These are phyloP conservation scores for Stenodera caucasica DNA, from an alignment of 2,888 invertebrate species.

Conservation along the genomic window DNA sequence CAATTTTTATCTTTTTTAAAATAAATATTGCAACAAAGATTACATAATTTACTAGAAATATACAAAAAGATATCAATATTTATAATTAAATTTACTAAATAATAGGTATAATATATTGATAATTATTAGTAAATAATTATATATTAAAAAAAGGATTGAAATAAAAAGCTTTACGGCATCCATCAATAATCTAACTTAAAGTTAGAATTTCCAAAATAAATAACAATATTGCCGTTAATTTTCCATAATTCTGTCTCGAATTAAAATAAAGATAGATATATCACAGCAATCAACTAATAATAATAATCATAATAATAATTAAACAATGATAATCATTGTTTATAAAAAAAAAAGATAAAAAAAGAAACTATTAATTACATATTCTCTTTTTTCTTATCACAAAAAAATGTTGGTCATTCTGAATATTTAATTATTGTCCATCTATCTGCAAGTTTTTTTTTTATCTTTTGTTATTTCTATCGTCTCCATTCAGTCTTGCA, in stretches of 20 bases:
- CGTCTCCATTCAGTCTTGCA: slow-evolving; percentile 5
- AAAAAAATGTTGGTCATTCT: not conserved
- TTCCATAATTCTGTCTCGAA: not conserved
- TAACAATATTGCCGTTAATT: slow-evolving; percentile 2
- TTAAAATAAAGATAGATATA: slow-evolving; percentile 7
- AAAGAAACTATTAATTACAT: not conserved
- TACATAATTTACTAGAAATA: slow-evolving; percentile 8
- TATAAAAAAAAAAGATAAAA: not conserved
- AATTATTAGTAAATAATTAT: slow-evolving; percentile 5
- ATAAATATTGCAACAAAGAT: slow-evolving; percentile 7
- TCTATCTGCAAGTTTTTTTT: not conserved
- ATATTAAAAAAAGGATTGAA: not conserved
- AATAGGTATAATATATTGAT: not conserved
- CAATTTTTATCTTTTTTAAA: not conserved
- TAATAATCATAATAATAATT: not conserved
- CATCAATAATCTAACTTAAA: not conserved
- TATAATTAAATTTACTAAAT: not conserved
- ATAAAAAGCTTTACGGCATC: slow-evolving; percentile 6
- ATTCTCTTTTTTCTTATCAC: slow-evolving; percentile 2
- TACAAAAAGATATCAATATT: slow-evolving; percentile 5
- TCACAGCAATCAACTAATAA: slow-evolving; percentile 7
- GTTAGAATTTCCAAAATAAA: not conserved
- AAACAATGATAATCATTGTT: not conserved
- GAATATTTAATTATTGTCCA: not conserved
- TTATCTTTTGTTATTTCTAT: not conserved